Evolutionary conservation across 2,113 vertebrate species (phyloP).

Genomic region (Pluvialis apricaria): DNA sequence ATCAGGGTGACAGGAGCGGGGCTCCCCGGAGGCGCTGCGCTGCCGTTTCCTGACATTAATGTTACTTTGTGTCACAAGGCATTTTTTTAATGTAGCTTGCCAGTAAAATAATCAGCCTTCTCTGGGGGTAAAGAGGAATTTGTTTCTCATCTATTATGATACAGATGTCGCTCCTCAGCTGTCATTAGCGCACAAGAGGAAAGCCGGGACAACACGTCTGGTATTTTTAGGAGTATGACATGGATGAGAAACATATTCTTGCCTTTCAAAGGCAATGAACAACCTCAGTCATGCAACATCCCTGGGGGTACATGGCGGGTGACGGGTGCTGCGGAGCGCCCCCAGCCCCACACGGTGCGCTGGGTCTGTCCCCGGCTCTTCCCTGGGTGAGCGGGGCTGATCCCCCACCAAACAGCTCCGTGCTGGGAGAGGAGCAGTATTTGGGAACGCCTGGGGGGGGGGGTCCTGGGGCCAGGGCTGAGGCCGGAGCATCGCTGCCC

Average conservation of each 20-base stretch:
- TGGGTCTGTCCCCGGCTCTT: neutral
- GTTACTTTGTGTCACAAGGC: conserved; percentile 23
- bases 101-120: conserved; percentile 21
- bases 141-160: conserved; percentile 5
- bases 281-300: rapidly evolving
- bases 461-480: neutral
- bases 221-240: neutral
- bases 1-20: conserved; percentile 31
- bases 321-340: rapidly evolving
- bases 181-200: neutral
- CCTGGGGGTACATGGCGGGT: rapidly evolving
- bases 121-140: neutral
- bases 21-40: neutral
- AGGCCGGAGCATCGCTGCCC: neutral
- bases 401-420: rapidly evolving
- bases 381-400: rapidly evolving
- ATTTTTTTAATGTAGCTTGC: neutral
- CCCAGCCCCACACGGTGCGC: rapidly evolving
- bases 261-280: neutral
- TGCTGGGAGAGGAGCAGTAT: rapidly evolving
- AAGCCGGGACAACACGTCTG: neutral
- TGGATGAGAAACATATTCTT: neutral
- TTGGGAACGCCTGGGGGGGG: neutral
- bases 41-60: neutral
- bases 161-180: conserved; percentile 9